Base-by-base conservation (phyloP, 2,113 vertebrate species). In the Esox niger region DNA sequence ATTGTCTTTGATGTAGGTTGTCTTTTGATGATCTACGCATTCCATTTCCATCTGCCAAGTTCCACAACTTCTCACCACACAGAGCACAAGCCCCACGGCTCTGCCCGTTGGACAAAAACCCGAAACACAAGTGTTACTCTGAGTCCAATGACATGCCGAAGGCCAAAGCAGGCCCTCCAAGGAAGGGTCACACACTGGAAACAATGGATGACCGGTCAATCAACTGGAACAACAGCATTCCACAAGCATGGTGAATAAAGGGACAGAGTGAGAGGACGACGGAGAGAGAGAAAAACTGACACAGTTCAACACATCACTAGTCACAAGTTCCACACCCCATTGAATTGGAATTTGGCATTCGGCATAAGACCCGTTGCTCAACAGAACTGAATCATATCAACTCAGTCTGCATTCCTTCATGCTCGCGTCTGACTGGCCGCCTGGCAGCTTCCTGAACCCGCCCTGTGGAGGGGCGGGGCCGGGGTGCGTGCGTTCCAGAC, bases 301-400 rank as follows among this genome's bases (percentile, higher is more conserved):
- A 83, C 29, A 69, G 81, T 80, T 84, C 83, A 81, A 64, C 84
- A 78, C 79, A 71, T 83, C 80, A 81, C 76, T 67, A 75, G 82
- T 85, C 84, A 86, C 80, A 86, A 80, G 79, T 84, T 79, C 80
- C 83, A 87, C 87, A 79, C 81, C 72, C 79, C 70, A 77, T 81
- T 88, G 78, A 25, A 84, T 83, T 69, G 84, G 82, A 86, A 84
- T 76, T 77, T 38, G 1, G 61, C 7, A 29, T 60, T 61, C 68
- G 10, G 49, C 78, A 69, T 74, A 72, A 64, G 68, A 31, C 21
- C 11, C 13, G 33, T 26, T 46, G 26, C 66, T 21, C 7, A 1
- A 56, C 10, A 6, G 13, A 2, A 27, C 70, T 76, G 77, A 81
- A 84, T 79, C 66, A 65, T 54, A 80, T 75, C 32, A 11, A 52